Base-by-base conservation (phyloP, 1,140 invertebrate species). In the Stratiolaelaps scimitus region DNA sequence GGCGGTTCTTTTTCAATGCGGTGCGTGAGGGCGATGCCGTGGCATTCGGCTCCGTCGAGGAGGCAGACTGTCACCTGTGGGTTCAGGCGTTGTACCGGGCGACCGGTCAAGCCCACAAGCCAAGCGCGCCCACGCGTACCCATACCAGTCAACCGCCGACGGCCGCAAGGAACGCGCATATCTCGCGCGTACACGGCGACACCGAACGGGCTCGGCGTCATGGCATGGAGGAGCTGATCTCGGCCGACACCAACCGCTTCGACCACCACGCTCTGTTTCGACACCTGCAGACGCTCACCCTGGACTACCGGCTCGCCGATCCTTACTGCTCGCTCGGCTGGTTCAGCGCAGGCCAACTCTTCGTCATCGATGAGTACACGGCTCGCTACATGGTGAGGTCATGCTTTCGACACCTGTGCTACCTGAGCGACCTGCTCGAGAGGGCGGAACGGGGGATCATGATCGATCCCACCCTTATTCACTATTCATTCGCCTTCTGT, bases 291-390 rank as follows among this genome's bases (percentile, higher is more conserved):
- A 89, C 86, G 53, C 78, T 90, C 46, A 92, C 93, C 0, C 79
- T 99, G 44, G 92, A 97, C 73, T 98, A 92, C 78, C 83, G 95
- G 72, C 80, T 99, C 28, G 89, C 87, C 74, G 95, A 98, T 81
- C 90, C 91, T 1, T 98, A 95, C 75, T 94, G 92, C 73, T 98
- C 93, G 65, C 78, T 98, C 81, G 95, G 95, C 68, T 98, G 95
- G 95, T 98, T 98, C 75, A 97, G 92, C 71, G 94, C 95, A 0
- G 94, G 93, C 6, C 94, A 98, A 82, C 84, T 98, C 15, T 98
- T 98, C 78, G 89, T 97, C 10, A 77, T 98, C 64, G 95, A 99
- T 76, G 95, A 99, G 77, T 99, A 98, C 78, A 94, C 91, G 77
- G 93, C 94, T 2, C 73, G 87, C 79, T 99, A 99, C 76, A 94